Percentiles rank a stretch among this genome's conserved stretches.
Evolutionary conservation across 2,797 vertebrate genomes (phyloP).

Genomic region (Enteromius thamalakanensis): DNA sequence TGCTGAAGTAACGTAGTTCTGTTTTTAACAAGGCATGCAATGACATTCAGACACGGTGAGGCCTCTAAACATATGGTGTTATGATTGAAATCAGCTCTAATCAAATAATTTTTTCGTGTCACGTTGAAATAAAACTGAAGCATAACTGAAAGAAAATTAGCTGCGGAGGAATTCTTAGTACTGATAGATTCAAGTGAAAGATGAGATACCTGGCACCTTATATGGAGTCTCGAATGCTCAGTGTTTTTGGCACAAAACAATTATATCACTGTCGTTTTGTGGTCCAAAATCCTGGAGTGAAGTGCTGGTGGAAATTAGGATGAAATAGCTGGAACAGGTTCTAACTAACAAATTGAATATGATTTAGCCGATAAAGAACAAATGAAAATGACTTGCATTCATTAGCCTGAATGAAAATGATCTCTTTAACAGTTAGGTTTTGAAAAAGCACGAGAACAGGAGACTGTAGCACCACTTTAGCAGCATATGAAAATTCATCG

Average conservation of each 20-base stretch:
- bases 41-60: constrained; percentile 28
- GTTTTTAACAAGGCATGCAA: constrained; percentile 9
- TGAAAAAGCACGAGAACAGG: not conserved
- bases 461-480: constrained; percentile 22
- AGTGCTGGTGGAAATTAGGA: constrained; percentile 64
- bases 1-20: constrained; percentile 22
- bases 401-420: constrained; percentile 66
- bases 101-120: constrained; percentile 34
- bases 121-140: constrained; percentile 29
- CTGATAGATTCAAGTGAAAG: constrained; percentile 42
- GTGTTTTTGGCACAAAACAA: constrained; percentile 81
- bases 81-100: constrained; percentile 38
- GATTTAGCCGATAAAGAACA: constrained; percentile 79
- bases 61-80: constrained; percentile 31
- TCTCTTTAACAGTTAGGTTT: not conserved
- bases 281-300: constrained; percentile 72
- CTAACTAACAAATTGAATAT: constrained; percentile 83
- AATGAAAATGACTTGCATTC: constrained; percentile 72
- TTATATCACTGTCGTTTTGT: constrained; percentile 82
- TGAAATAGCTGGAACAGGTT: constrained; percentile 81
- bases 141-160: constrained; percentile 38
- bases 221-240: constrained; percentile 76
- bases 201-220: constrained; percentile 65
- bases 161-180: constrained; percentile 6
- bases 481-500: constrained; percentile 59